Evolutionary conservation across 2,888 invertebrate species (phyloP), one percentile per base, ranked within the genome.

Genomic region (Plusia festucae): DNA sequence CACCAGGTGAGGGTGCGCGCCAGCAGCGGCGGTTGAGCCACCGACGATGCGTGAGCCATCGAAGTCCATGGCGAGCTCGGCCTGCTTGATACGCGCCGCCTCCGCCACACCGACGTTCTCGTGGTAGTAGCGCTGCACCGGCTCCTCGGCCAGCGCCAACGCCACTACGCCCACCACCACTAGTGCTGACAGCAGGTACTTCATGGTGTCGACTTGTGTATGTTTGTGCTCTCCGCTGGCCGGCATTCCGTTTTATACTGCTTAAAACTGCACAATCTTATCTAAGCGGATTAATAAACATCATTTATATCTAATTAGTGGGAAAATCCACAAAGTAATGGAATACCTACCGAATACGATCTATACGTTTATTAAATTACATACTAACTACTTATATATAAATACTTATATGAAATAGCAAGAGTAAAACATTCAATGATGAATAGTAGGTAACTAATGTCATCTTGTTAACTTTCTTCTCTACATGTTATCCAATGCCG

Each of bases 41-140:
- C 65, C 52, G 71, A 76, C 18, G 46, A 87, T 86, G 69, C 82
- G 81, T 7, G 70, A 49, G 13, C 79, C 81, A 20, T 78, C 78
- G 61, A 81, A 73, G 60, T 82, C 79, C 18, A 68, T 49, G 1
- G 76, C 78, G 46, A 67, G 69, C 62, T 87, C 85, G 24, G 70
- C 71, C 1, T 67, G 70, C 70, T 78, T 78, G 68, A 86, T 82
- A 56, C 81, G 77, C 15, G 79, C 80, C 7, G 86, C 86, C 49
- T 74, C 82, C 0, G 78, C 70, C 53, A 86, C 81, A 22, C 87
- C 87, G 46, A 76, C 76, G 51, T 63, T 68, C 58, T 82, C 82
- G 40, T 86, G 86, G 76, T 87, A 87, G 18, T 49, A 13, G 65
- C 74, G 64, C 60, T 68, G 52, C 44, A 68, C 60, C 20, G 83